A percentile compares a stretch with the other conserved stretches of the same genome.
These are phyloP conservation scores for Colletes collaris DNA, from an alignment of 2,888 invertebrate species.

Conservation along the genomic window DNA sequence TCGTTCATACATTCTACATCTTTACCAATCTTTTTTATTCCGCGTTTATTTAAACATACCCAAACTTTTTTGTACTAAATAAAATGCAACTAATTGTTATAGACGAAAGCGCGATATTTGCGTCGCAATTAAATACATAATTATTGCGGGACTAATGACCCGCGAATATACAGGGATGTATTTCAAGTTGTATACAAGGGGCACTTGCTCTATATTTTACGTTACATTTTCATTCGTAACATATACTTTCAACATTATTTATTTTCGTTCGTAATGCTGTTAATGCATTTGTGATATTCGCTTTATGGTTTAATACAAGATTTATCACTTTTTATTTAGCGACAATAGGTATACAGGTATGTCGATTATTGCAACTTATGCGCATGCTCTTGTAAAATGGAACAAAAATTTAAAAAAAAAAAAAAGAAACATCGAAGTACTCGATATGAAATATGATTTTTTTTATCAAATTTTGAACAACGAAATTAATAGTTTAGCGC, in stretches of 20 bases:
- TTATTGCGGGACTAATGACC: slow-evolving; percentile 54
- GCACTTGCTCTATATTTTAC: slow-evolving; percentile 2
- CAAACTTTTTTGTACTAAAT: not conserved
- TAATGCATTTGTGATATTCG: not conserved
- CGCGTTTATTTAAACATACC: not conserved
- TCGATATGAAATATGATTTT: not conserved
- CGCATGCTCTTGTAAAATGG: slow-evolving; percentile 4
- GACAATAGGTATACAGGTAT: not conserved
- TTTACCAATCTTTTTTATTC: slow-evolving; percentile 2
- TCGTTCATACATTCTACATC: slow-evolving; percentile 19
- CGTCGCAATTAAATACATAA: slow-evolving; percentile 35
- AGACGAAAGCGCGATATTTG: not conserved
- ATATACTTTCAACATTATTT: not conserved
- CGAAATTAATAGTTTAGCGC: slow-evolving; percentile 15
- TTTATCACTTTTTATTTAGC: not conserved
- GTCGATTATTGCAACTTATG: not conserved
- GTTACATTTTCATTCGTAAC: not conserved
- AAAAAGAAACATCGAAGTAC: not conserved
- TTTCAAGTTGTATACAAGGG: slow-evolving; percentile 6
- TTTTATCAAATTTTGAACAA: not conserved
- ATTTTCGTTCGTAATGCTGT: not conserved
- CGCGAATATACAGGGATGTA: slow-evolving; percentile 45
- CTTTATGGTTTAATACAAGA: not conserved
- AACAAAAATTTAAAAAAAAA: not conserved
- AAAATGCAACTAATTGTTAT: not conserved